Evolutionary conservation across 2,113 vertebrate genomes (phyloP).

Genomic region (Cryptoleucopteryx plumbea): DNA sequence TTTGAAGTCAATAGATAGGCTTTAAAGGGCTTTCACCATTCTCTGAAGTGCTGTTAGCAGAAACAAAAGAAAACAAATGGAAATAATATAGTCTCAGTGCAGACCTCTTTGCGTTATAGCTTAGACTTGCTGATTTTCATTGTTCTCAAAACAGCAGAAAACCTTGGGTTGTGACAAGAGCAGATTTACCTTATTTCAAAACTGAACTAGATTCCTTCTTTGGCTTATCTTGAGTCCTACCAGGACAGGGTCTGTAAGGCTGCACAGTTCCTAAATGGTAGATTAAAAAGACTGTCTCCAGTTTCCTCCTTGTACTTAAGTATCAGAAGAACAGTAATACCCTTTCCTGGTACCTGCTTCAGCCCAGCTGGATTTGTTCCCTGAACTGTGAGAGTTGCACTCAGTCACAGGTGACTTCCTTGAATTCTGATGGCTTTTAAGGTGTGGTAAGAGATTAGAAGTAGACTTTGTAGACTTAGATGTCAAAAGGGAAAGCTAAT

Average conservation of each 20-base stretch:
- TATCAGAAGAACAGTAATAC: not conserved
- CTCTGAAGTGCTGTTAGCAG: not conserved
- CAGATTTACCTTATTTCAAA: not conserved
- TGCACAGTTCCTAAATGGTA: not conserved
- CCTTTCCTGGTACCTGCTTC: not conserved
- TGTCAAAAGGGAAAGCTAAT: not conserved
- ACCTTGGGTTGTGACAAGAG: not conserved
- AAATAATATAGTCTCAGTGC: not conserved
- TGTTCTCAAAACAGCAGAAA: not conserved
- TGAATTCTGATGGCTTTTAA: not conserved
- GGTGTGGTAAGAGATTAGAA: not conserved
- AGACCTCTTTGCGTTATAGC: not conserved
- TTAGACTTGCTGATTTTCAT: not conserved
- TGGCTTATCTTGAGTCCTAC: not conserved
- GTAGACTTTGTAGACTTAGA: not conserved
- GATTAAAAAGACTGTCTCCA: not conserved
- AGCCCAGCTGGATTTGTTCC: not conserved
- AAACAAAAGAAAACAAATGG: not conserved
- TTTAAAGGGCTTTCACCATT: not conserved
- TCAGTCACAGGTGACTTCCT: not conserved
- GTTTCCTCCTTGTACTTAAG: not conserved
- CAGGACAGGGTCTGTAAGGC: not conserved
- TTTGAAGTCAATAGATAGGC: not conserved
- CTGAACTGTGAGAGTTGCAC: not conserved
- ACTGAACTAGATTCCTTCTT: not conserved